Evolutionary conservation across 2,113 vertebrate genomes (phyloP).

Genomic region (Melanerpes formicivorus): DNA sequence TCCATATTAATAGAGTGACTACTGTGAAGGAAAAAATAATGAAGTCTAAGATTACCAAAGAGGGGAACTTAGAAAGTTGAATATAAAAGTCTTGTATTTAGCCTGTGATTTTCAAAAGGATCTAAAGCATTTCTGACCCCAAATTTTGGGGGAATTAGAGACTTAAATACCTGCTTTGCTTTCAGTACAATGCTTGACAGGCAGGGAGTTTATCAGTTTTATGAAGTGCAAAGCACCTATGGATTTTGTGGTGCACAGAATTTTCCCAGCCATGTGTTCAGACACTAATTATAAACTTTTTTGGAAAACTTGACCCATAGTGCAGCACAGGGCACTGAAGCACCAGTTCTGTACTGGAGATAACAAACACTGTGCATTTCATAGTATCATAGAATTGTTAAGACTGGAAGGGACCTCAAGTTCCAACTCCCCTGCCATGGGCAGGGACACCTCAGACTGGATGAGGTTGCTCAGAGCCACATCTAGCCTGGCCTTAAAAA

Average conservation of each 20-base stretch:
- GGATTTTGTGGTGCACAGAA: background rate
- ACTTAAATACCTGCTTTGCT: background rate
- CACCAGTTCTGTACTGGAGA: background rate
- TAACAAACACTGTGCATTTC: background rate
- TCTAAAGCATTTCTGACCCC: background rate
- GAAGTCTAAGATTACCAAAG: slow-evolving; percentile 29
- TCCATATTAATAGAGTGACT: slow-evolving; percentile 48
- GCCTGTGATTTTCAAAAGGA: slow-evolving; percentile 16
- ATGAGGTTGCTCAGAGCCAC: too few species aligned
- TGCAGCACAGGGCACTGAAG: background rate
- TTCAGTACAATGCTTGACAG: background rate
- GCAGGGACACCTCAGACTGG: too few species aligned
- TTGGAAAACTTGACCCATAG: background rate
- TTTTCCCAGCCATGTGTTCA: background rate
- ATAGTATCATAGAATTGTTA: too few species aligned
- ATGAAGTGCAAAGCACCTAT: background rate
- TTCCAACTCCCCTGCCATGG: too few species aligned
- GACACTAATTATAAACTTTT: background rate
- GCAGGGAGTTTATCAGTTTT: background rate
- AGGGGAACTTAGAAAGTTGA: slow-evolving; percentile 9
- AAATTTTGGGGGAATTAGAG: background rate
- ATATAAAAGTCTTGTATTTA: slow-evolving; percentile 11
- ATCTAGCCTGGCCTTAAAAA: too few species aligned
- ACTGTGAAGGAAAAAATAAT: slow-evolving; percentile 29
- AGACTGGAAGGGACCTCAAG: too few species aligned